Evolutionary conservation across 1,140 invertebrate genomes (phyloP).

Genomic region (Drosophila seguyi): DNA sequence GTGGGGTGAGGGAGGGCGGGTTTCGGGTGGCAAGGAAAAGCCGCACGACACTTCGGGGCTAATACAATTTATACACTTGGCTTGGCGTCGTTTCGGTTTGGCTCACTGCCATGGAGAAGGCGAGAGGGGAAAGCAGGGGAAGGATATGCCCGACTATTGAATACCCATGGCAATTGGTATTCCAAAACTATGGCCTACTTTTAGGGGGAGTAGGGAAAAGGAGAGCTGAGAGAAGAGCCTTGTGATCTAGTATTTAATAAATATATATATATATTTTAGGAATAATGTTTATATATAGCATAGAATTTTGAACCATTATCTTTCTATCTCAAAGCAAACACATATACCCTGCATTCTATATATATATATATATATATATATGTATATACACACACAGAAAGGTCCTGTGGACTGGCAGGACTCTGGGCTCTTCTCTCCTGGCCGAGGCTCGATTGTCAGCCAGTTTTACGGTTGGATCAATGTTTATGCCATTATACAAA

Average conservation of each 20-base stretch:
- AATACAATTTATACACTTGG: conserved; percentile 83
- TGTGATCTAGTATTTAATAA: too few relatives aligned
- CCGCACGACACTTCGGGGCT: conserved; percentile 78
- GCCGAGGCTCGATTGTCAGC: conserved; percentile 69
- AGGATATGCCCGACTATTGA: not conserved
- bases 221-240: not conserved
- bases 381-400: not conserved
- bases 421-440: conserved; percentile 26
- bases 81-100: conserved; percentile 81
- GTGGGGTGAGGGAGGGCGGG: too few relatives aligned
- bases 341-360: not conserved
- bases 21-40: conserved; percentile 39
- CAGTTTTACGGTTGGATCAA: conserved; percentile 83
- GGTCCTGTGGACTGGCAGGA: conserved; percentile 47
- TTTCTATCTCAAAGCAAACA: not conserved
- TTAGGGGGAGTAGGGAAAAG: too few relatives aligned
- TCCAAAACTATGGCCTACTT: not conserved
- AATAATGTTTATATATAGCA: not conserved
- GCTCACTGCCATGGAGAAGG: conserved; percentile 67
- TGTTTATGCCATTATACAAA: conserved; percentile 75
- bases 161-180: not conserved
- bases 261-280: not conserved
- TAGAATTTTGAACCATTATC: too few relatives aligned
- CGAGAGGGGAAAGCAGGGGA: not conserved
- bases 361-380: too few relatives aligned